Evolutionary conservation across 2,888 invertebrate species (phyloP).

Genomic region (Drosophila quinaria): DNA sequence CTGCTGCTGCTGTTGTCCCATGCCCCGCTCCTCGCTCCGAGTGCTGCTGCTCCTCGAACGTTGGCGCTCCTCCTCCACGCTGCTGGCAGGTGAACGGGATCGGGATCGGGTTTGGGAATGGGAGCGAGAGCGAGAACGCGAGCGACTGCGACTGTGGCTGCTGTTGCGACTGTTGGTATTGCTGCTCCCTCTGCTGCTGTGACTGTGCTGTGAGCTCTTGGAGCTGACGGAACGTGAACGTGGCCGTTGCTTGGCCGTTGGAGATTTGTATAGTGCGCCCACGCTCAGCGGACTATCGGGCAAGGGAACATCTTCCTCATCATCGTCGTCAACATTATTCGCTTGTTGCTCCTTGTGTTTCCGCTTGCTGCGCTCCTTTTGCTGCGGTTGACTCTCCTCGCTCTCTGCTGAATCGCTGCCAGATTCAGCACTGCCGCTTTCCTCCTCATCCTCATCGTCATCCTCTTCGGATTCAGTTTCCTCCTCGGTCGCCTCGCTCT

Average conservation of each 20-base stretch:
- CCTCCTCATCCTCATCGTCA: conserved; percentile 40
- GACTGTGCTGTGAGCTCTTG: conserved; percentile 66
- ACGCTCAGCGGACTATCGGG: conserved; percentile 87
- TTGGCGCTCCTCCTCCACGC: conserved; percentile 39
- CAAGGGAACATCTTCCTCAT: conserved; percentile 85
- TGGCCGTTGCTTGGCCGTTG: conserved; percentile 51
- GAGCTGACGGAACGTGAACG: conserved; percentile 65
- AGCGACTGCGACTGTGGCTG: conserved; percentile 52
- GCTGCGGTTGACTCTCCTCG: conserved; percentile 50
- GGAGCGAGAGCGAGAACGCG: conserved; percentile 43
- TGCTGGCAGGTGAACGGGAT: conserved; percentile 57
- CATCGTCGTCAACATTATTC: conserved; percentile 72
- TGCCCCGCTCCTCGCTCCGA: conserved; percentile 82
- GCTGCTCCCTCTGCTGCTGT: conserved; percentile 44
- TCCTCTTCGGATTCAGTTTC: conserved; percentile 58
- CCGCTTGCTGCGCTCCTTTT: conserved; percentile 54
- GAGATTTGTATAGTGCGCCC: conserved; percentile 86
- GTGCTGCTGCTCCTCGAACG: conserved; percentile 77
- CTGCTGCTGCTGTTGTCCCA: conserved; percentile 65
- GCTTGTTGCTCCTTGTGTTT: conserved; percentile 46
- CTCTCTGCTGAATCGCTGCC: conserved; percentile 58
- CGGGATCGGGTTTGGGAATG: conserved; percentile 54
- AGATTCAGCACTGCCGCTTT: conserved; percentile 56
- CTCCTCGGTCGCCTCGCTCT: conserved; percentile 46
- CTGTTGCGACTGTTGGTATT: conserved; percentile 60